These are phyloP conservation scores for Megaleporinus macrocephalus DNA, from an alignment of 2,113 vertebrate genomes.

Conservation along the genomic window DNA sequence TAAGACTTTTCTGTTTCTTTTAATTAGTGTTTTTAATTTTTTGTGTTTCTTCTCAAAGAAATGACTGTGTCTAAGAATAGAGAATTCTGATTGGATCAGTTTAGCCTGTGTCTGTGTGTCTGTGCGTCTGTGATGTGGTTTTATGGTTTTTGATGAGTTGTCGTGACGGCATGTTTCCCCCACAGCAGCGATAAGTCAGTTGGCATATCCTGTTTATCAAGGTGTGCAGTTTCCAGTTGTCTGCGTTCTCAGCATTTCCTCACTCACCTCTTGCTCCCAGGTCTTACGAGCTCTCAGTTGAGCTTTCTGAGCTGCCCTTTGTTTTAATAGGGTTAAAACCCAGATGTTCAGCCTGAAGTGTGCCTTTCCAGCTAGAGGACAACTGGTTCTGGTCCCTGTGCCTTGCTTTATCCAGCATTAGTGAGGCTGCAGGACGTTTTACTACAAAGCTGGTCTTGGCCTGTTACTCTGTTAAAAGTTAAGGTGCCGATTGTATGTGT, in stretches of 20 bases:
- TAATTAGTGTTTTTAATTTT: too few relatives aligned
- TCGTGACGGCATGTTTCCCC: neutral
- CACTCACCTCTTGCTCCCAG: conserved; percentile 18
- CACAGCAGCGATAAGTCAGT: conserved; percentile 25
- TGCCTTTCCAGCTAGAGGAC: neutral
- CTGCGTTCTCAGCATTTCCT: conserved; percentile 16
- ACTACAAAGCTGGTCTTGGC: too few relatives aligned
- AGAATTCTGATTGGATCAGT: too few relatives aligned
- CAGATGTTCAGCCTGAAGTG: conserved; percentile 40
- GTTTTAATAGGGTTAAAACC: conserved; percentile 49
- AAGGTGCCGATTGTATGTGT: too few relatives aligned
- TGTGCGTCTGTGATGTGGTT: neutral
- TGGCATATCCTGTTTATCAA: conserved; percentile 45
- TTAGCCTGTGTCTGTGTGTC: too few relatives aligned
- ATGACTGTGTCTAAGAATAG: too few relatives aligned
- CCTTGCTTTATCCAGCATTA: neutral
- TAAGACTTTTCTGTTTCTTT: too few relatives aligned
- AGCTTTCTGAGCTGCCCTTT: conserved; percentile 23
- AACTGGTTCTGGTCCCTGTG: neutral
- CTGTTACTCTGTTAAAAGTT: too few relatives aligned
- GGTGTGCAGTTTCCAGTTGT: conserved; percentile 38
- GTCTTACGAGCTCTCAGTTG: conserved; percentile 10
- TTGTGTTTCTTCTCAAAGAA: too few relatives aligned
- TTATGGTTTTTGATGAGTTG: conserved; percentile 13
- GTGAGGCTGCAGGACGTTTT: neutral